Percentiles rank a stretch among this genome's conserved stretches.
phyloP scores from a whole-genome alignment of 2,888 invertebrate genomes.

The Tridacna gigas region DNA sequence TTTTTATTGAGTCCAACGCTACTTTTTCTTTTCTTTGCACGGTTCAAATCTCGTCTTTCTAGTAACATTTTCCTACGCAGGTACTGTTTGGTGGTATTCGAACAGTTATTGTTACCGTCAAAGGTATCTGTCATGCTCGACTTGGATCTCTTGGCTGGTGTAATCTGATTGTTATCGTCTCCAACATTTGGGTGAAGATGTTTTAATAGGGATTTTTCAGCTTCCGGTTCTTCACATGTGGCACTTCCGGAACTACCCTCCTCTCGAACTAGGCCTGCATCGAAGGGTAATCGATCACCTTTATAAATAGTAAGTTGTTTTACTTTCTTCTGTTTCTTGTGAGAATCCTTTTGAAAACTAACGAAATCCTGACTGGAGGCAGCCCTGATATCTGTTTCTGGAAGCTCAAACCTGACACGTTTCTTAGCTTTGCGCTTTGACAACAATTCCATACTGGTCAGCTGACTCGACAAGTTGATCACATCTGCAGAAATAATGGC shows the following conservation, averaged over 20 bases:
- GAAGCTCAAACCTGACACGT: conserved; percentile 44
- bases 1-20: background rate
- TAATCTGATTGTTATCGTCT: background rate
- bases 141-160: background rate
- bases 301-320: background rate
- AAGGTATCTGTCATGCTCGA: background rate
- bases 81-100: background rate
- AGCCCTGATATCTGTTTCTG: conserved; percentile 16
- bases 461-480: conserved; percentile 41
- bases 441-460: conserved; percentile 41
- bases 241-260: background rate
- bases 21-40: background rate
- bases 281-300: background rate
- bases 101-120: background rate
- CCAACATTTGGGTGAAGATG: background rate
- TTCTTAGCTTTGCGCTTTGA: conserved; percentile 35
- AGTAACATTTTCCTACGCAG: background rate
- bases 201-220: background rate
- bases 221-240: background rate
- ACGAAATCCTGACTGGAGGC: conserved; percentile 14
- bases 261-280: background rate
- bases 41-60: background rate
- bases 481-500: conserved; percentile 33
- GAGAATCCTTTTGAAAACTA: background rate
- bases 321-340: background rate